Base-by-base conservation (phyloP, 2,113 vertebrate species). In the Macrotus californicus region DNA sequence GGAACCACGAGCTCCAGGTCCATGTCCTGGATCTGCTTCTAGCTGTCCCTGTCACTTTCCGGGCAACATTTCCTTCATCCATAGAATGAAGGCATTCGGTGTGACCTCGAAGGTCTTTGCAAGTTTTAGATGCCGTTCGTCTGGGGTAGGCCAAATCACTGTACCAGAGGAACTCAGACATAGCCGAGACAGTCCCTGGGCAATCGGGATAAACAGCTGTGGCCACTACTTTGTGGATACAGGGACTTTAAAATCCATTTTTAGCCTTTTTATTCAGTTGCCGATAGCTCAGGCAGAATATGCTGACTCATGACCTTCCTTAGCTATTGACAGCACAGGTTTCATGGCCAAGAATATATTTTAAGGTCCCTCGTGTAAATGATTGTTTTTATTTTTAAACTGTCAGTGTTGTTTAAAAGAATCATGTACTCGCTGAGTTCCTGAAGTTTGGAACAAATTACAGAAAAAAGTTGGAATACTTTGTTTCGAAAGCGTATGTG, bases 341-440 rank as follows among this genome's bases (percentile, higher is more conserved):
- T 64, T 86, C 83, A 81, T 70, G 54, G 79, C 76, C 85, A 89
- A 84, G 94, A 92, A 36, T 67, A 16, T 39, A 67, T 46, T 48
- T 70, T 85, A 67, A 66, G 14, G 7, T 12, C 31, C 26, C 11
- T 52, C 18, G 7, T 83, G n/a, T 67, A 89, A 79, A 39, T 46
- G 67, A 48, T 76, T 86, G 56, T 91, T 93, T 94, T 64, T 83
- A 24, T 94, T 95, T 96, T 94, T 90, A 82, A 90, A 72, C 22
- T 88, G 29, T 90, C 84, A 73, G 0, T 94, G n/a, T 73, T 94
- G 50, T 96, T 96, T 75, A 79, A 80, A 93, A 77, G 80, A 82
- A 92, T 91, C 66, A 50, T 52, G 31, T 92, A n/a, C 3, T 89
- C 96, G 12, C n/a, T 76, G 82, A 90, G 24, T 94, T 94, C 56